Base-by-base conservation (phyloP, 2,888 invertebrate genomes). In the Agriopis aurantiaria region DNA sequence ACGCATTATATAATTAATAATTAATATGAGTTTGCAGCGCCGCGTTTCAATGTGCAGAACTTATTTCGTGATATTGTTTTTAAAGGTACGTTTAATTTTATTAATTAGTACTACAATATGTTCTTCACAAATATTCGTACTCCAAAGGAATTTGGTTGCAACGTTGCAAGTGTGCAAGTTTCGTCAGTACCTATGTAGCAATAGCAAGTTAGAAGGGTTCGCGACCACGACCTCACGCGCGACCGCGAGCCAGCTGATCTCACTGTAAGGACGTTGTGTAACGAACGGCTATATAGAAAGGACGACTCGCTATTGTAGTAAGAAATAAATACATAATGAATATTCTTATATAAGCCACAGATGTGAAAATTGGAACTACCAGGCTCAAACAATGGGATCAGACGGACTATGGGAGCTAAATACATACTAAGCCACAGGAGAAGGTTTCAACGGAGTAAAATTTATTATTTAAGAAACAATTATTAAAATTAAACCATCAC, bases 171-270 rank as follows among this genome's bases (percentile, higher is more conserved):
- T 51, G 48, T 68, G 63, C 67, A 59, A 55, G 60, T 72, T 72
- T 74, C 69, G 63, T 71, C 68, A 74, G 55, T 55, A 33, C 33
- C 33, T 33, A 69, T 59, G 69, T 62, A 46, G 62, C 62, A 62
- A 53, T n/a, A 46, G 53, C 62, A 23, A 77, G 79, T 80, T 87
- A 83, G 85, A 89, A 88, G 85, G 88, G 75, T 71, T 75, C 68
- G 78, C 78, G 82, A 78, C 80, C 79, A 75, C 81, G 88, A 88
- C 88, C 88, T 83, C 83, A 81, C 72, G 76, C 75, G 77, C 79
- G 80, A 75, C 77, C 77, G 76, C 60, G 76, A 75, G 72, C 77
- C 85, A 83, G 86, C 86, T 85, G 85, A 82, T 83, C 83, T 80
- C 77, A 80, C 63, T 78, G 78, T 84, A 81, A 85, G 82, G 83